Conservation (phyloP, 2,797 vertebrate genomes). For the Onychomys arenicola region DNA sequence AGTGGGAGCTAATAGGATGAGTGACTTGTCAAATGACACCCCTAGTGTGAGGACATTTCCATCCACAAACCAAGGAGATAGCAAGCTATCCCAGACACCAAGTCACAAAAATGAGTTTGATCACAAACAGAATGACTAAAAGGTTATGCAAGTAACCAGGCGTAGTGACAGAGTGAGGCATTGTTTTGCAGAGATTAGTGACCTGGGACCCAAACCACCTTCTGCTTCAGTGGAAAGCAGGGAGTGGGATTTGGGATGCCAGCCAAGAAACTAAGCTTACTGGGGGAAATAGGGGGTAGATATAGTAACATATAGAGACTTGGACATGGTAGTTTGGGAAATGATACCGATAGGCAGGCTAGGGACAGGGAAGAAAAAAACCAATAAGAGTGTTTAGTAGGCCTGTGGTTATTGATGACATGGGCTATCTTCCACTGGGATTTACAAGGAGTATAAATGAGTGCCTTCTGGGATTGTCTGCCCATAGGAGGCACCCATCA, state of each 20-base stretch:
- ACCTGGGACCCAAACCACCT: neutral
- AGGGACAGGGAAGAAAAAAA: neutral
- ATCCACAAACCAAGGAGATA: neutral
- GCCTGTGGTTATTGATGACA: neutral
- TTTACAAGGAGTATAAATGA: neutral
- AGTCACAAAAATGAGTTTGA: neutral
- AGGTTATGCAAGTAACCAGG: neutral
- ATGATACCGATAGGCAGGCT: neutral
- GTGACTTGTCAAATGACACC: neutral
- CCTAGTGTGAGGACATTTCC: neutral
- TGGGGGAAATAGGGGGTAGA: neutral
- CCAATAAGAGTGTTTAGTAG: neutral
- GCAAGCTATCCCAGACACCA: neutral
- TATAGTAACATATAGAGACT: neutral
- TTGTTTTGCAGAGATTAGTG: neutral
- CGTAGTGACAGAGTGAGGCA: too few species aligned
- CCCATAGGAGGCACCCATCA: neutral
- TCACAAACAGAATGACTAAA: neutral
- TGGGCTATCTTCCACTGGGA: neutral
- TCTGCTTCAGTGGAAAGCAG: neutral
- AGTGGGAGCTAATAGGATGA: neutral
- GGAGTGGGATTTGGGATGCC: neutral
- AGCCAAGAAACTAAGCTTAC: neutral
- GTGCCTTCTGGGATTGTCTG: neutral
- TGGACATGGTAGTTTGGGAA: neutral